Percentiles rank a stretch among this genome's conserved stretches.
These are phyloP conservation scores for Myotis davidii DNA, from an alignment of 2,113 vertebrate species.

Conservation along the genomic window DNA sequence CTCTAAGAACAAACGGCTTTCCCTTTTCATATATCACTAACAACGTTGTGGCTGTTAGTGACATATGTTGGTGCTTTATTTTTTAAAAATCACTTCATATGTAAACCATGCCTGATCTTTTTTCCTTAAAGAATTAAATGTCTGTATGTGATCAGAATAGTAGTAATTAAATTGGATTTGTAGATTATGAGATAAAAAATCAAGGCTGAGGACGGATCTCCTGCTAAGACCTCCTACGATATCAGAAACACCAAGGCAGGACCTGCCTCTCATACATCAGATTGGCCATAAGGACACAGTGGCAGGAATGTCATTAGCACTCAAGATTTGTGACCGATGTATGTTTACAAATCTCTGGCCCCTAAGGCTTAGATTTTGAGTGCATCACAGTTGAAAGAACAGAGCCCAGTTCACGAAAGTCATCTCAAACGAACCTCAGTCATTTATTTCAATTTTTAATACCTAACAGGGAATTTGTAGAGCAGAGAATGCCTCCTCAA, in stretches of 20 bases:
- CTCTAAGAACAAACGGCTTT: not conserved
- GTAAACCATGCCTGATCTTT: not conserved
- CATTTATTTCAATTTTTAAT: conserved; percentile 14
- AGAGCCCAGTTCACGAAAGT: not conserved
- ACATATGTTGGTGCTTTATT: not conserved
- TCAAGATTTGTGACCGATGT: not conserved
- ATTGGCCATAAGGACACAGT: not conserved
- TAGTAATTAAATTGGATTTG: not conserved
- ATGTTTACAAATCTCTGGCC: not conserved
- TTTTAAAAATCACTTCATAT: not conserved
- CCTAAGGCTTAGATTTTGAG: not conserved
- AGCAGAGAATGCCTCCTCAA: not conserved
- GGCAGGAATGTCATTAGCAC: not conserved
- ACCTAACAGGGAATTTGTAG: not conserved
- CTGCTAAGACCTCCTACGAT: not conserved
- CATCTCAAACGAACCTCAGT: not conserved
- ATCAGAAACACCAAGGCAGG: not conserved
- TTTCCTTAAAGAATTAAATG: not conserved
- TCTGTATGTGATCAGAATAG: not conserved
- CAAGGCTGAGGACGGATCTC: not conserved
- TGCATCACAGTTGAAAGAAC: not conserved
- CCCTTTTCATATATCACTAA: not conserved
- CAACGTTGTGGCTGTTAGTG: not conserved
- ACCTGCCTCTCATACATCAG: not conserved
- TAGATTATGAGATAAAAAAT: not conserved